Evolutionary conservation across 2,888 invertebrate genomes (phyloP).

Genomic region (Anodontia alba): DNA sequence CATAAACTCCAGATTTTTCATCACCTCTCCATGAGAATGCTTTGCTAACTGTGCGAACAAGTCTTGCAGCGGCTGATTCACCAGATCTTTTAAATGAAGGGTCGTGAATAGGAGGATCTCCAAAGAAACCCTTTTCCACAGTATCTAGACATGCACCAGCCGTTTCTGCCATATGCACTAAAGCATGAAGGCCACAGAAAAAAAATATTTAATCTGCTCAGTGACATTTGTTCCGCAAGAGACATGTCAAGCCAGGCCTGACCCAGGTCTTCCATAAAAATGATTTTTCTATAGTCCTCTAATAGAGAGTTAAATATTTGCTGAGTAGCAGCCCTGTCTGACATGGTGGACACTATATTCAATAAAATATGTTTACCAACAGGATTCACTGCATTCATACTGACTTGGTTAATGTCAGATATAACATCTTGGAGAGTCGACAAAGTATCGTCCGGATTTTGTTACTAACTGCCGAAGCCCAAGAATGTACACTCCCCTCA

Average conservation of each 20-base stretch:
- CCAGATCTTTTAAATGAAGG: slow-evolving; percentile 29
- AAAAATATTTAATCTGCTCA: slow-evolving; percentile 55
- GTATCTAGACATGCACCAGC: slow-evolving; percentile 8
- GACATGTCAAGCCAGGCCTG: slow-evolving; percentile 50
- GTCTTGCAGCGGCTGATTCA: slow-evolving; percentile 26
- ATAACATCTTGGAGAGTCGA: slow-evolving; percentile 37
- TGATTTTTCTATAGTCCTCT: slow-evolving; percentile 19
- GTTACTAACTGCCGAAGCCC: slow-evolving; percentile 48
- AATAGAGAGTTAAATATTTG: slow-evolving; percentile 19
- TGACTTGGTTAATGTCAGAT: slow-evolving; percentile 27
- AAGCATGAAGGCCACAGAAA: slow-evolving; percentile 63
- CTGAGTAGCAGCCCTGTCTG: slow-evolving; percentile 35
- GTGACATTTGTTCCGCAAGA: slow-evolving; percentile 33
- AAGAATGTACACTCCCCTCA: slow-evolving; percentile 38
- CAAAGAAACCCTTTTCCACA: slow-evolving; percentile 44
- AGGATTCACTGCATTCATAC: slow-evolving; percentile 6
- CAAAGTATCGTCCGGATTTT: slow-evolving; percentile 44
- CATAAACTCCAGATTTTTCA: slow-evolving; percentile 44
- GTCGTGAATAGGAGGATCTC: slow-evolving; percentile 35
- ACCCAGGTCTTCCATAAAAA: slow-evolving; percentile 42
- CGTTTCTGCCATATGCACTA: slow-evolving; percentile 60
- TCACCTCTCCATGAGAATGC: slow-evolving; percentile 42
- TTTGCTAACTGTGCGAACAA: slow-evolving; percentile 34
- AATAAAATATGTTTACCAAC: slow-evolving; percentile 14
- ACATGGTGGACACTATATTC: slow-evolving; percentile 38